A percentile compares a stretch with the other conserved stretches of the same genome.
Conservation (phyloP, 2,113 vertebrate genomes). For the Callionymus lyra region DNA sequence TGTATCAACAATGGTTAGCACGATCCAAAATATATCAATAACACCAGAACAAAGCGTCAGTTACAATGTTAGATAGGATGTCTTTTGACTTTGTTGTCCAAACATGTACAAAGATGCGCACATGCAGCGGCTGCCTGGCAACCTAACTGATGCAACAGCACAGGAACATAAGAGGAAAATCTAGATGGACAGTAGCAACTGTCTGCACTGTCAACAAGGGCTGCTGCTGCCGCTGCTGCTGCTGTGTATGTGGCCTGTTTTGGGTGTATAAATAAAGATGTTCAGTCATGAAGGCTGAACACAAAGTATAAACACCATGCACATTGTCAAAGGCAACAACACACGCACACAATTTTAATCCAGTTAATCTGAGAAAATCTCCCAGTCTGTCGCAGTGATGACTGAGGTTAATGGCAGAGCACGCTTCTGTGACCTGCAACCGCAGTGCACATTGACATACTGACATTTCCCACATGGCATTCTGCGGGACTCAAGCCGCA, state of each 20-base stretch:
- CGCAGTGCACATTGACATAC: neutral
- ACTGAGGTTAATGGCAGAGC: neutral
- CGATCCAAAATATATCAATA: too few species aligned
- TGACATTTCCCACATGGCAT: slow-evolving; percentile 7
- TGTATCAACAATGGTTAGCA: too few species aligned
- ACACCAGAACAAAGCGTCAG: too few species aligned
- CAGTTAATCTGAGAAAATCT: neutral
- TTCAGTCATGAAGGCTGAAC: neutral
- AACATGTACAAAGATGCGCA: slow-evolving; percentile 25
- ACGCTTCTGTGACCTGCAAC: neutral
- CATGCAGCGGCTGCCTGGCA: slow-evolving; percentile 33
- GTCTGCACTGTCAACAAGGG: slow-evolving; percentile 17
- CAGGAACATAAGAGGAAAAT: slow-evolving; percentile 21
- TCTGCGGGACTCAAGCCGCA: slow-evolving; percentile 13
- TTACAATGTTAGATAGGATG: neutral
- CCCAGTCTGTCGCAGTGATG: neutral
- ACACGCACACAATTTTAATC: slow-evolving; percentile 3
- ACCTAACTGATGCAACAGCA: slow-evolving; percentile 43
- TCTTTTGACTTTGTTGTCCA: slow-evolving; percentile 3
- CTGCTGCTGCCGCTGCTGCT: neutral
- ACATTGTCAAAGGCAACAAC: neutral
- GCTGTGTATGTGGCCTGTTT: neutral
- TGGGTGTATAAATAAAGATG: neutral
- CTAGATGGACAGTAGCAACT: slow-evolving; percentile 22
- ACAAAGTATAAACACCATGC: neutral